phyloP scores from a whole-genome alignment of 1,140 invertebrate genomes.

The Zaprionus inermis region DNA sequence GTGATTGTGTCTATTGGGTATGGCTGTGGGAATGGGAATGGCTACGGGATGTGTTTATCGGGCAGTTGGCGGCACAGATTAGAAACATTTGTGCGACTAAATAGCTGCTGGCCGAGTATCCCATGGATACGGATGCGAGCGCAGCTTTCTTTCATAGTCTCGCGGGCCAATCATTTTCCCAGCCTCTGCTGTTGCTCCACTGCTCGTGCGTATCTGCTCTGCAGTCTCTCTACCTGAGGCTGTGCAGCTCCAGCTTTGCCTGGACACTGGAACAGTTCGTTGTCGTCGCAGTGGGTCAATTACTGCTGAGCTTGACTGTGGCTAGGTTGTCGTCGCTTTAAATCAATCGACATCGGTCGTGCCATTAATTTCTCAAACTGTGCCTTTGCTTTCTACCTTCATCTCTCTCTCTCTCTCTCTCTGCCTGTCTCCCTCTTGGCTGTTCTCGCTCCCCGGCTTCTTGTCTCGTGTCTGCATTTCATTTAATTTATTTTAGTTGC shows the following conservation, averaged over 20 bases:
- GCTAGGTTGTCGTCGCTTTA: conserved; percentile 38
- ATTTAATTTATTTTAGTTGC: conserved; percentile 67
- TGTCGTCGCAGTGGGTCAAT: background rate
- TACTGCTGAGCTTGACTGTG: conserved; percentile 13
- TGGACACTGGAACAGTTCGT: background rate
- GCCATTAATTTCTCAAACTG: conserved; percentile 59
- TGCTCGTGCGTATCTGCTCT: background rate
- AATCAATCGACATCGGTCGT: conserved; percentile 55
- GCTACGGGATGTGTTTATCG: conserved; percentile 59
- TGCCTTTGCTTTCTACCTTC: conserved; percentile 32
- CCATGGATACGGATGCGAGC: conserved; percentile 65
- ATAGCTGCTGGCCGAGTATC: conserved; percentile 51
- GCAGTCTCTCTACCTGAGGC: background rate
- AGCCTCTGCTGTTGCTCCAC: conserved; percentile 16
- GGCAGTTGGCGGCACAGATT: conserved; percentile 62
- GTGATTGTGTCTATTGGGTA: background rate
- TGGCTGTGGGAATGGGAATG: conserved; percentile 34
- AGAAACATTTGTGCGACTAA: conserved; percentile 73
- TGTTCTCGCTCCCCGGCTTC: too few relatives aligned
- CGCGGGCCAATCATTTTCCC: conserved; percentile 48
- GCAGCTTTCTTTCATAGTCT: conserved; percentile 44
- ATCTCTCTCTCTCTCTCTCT: conserved; percentile 5
- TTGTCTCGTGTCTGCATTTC: conserved; percentile 53
- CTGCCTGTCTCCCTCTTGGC: too few relatives aligned
- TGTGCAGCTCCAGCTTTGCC: background rate